Conservation (phyloP, 2,113 vertebrate genomes). For the Merops nubicus region DNA sequence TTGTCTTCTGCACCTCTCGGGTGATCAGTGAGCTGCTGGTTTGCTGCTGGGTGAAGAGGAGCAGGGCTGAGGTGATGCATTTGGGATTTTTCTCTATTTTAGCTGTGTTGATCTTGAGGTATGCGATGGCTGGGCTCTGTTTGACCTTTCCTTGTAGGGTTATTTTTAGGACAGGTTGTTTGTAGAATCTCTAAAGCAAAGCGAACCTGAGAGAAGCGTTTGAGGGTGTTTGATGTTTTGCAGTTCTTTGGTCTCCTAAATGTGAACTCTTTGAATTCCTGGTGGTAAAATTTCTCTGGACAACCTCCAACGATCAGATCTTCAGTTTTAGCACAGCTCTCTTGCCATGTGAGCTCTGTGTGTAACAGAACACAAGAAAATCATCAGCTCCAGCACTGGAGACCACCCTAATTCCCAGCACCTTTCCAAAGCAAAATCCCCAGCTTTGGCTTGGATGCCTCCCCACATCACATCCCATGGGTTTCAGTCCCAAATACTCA, state of each 20-base stretch:
- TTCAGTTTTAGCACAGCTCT: background rate
- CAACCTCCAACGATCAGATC: background rate
- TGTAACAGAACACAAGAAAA: background rate
- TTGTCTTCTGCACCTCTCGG: background rate
- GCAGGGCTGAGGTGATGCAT: background rate
- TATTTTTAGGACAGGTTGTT: background rate
- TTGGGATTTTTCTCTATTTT: background rate
- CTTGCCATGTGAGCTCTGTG: rapidly evolving
- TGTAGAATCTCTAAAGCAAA: background rate
- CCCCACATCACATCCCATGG: rapidly evolving
- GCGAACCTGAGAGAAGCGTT: background rate
- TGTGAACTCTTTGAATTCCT: background rate
- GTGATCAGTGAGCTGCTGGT: background rate
- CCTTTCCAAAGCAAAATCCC: too few species aligned
- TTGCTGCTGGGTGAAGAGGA: background rate
- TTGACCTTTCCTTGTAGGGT: background rate
- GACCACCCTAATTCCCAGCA: background rate
- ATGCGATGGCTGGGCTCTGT: background rate
- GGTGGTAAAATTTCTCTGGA: background rate
- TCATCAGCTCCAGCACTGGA: background rate
- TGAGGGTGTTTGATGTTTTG: background rate
- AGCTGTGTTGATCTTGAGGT: background rate
- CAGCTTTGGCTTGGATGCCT: background rate
- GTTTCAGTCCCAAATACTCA: background rate
- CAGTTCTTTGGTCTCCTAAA: background rate